Evolutionary conservation across 1,140 invertebrate genomes (phyloP).

Genomic region (Calosoma granatense): DNA sequence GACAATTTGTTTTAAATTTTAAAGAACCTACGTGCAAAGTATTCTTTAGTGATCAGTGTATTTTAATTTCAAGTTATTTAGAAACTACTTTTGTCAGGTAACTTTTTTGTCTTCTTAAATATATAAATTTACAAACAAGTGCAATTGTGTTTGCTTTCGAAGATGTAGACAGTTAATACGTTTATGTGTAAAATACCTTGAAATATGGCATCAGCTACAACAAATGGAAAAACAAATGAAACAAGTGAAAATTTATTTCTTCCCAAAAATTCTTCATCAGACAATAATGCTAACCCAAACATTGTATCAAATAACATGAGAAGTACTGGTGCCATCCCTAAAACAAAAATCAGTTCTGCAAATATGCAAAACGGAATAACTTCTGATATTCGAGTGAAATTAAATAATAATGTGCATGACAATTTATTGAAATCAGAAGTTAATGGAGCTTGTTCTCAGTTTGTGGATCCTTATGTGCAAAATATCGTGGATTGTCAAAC

Average conservation of each 20-base stretch:
- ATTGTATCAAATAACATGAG: conserved; percentile 10
- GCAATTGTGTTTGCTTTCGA: no score
- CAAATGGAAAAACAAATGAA: not conserved
- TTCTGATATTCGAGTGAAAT: conserved; percentile 13
- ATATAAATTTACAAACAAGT: no score
- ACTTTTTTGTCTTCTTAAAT: no score
- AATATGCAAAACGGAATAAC: conserved; percentile 1
- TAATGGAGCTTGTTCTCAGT: not conserved
- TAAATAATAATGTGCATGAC: conserved; percentile 21
- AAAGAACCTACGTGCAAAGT: no score
- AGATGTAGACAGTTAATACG: no score
- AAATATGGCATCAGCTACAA: not conserved
- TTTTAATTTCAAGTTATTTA: no score
- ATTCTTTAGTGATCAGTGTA: no score
- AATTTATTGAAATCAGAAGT: conserved; percentile 1
- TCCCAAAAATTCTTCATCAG: not conserved
- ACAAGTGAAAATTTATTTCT: not conserved
- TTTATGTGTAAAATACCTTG: not conserved
- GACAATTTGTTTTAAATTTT: no score
- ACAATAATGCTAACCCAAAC: conserved; percentile 19
- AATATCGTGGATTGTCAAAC: not conserved
- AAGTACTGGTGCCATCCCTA: conserved; percentile 23
- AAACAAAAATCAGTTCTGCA: conserved; percentile 16
- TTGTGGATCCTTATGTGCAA: not conserved
- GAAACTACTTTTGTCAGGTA: no score